Conservation (phyloP, 2,888 invertebrate species). For the Apodemia zela region DNA sequence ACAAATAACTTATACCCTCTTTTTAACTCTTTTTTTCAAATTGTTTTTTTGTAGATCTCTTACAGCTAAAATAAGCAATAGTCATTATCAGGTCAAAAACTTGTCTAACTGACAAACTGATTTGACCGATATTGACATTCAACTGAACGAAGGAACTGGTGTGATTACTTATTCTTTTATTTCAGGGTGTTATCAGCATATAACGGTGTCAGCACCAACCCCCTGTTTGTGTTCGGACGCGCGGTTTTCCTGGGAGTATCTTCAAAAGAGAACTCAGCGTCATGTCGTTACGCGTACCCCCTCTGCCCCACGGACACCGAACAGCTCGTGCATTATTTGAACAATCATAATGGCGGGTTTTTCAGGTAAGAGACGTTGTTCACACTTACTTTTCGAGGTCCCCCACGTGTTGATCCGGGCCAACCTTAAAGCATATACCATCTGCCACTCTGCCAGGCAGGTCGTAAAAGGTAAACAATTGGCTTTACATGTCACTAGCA, state of each 20-base stretch:
- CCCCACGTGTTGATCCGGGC: too few relatives aligned
- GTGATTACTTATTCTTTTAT: background rate
- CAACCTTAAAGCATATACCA: too few relatives aligned
- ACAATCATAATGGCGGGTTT: slow-evolving; percentile 92
- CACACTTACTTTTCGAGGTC: background rate
- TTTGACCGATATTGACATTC: too few relatives aligned
- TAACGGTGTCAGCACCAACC: slow-evolving; percentile 78
- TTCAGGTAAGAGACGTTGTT: slow-evolving; percentile 57
- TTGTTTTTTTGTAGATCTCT: background rate
- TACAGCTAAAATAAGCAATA: too few relatives aligned
- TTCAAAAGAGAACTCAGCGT: slow-evolving; percentile 78
- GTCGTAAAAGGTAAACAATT: too few relatives aligned
- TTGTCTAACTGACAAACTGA: too few relatives aligned
- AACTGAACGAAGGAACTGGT: too few relatives aligned
- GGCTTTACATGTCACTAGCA: too few relatives aligned
- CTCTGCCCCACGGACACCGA: slow-evolving; percentile 87
- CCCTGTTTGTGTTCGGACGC: slow-evolving; percentile 86
- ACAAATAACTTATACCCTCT: too few relatives aligned
- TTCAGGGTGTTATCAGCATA: slow-evolving; percentile 80
- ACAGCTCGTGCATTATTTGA: slow-evolving; percentile 87
- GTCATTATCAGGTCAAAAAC: too few relatives aligned
- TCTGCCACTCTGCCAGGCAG: too few relatives aligned
- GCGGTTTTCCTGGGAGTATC: slow-evolving; percentile 88
- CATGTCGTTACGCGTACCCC: slow-evolving; percentile 84
- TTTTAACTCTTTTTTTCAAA: too few relatives aligned